Conservation (phyloP, 1,140 invertebrate genomes). For the Phymorhynchus buccinoides region DNA sequence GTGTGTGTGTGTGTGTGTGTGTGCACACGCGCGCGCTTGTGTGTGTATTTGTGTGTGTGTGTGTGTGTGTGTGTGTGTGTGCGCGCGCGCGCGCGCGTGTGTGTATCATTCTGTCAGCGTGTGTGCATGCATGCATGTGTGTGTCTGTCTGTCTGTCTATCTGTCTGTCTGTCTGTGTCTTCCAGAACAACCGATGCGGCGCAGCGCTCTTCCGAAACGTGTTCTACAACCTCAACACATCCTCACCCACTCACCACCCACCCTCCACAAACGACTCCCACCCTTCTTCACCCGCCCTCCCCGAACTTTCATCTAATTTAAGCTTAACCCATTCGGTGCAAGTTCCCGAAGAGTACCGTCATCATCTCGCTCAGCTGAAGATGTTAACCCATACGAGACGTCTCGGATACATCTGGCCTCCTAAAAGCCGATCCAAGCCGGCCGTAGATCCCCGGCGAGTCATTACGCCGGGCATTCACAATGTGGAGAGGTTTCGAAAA, state of each 20-base stretch:
- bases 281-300: too few relatives aligned
- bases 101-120: neutral
- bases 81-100: neutral
- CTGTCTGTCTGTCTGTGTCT: neutral
- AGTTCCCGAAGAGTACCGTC: too few relatives aligned
- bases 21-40: neutral
- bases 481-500: neutral
- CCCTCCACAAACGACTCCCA: too few relatives aligned
- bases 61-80: neutral
- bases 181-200: neutral
- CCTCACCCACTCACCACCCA: neutral
- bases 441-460: neutral
- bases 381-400: neutral
- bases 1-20: conserved; percentile 17
- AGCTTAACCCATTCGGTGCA: too few relatives aligned
- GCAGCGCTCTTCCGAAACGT: neutral
- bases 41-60: neutral
- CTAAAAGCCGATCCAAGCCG: neutral
- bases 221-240: neutral
- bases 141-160: neutral
- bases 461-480: neutral
- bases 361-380: too few relatives aligned
- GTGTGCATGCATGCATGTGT: neutral
- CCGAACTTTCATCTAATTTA: too few relatives aligned
- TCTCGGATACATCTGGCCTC: neutral